phyloP scores from a whole-genome alignment of 2,113 vertebrate genomes.

The Mixornis gularis region DNA sequence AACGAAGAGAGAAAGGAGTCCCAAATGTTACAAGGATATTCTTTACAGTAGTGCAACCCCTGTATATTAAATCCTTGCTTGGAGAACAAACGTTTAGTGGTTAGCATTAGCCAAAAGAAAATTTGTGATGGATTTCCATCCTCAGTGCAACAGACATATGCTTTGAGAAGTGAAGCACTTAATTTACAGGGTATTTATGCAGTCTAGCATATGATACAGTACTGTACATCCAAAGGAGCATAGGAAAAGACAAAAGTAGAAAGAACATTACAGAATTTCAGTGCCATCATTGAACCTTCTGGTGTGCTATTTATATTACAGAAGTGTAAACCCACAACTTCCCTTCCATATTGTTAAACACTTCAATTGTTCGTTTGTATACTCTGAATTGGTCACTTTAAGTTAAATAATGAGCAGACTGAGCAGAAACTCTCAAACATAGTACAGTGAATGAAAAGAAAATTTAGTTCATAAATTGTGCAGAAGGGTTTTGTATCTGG shows the following conservation, averaged over 20 bases:
- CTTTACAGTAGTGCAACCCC: conserved; percentile 72
- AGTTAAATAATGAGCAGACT: conserved; percentile 51
- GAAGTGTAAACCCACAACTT: conserved; percentile 56
- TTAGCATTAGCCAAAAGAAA: conserved; percentile 75
- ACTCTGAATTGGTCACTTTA: conserved; percentile 33
- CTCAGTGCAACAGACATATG: conserved; percentile 80
- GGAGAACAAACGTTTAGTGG: conserved; percentile 51
- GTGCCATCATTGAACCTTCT: conserved; percentile 58
- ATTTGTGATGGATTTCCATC: conserved; percentile 73
- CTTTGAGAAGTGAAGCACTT: conserved; percentile 74
- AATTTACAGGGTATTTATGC: conserved; percentile 75
- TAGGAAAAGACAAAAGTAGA: conserved; percentile 78
- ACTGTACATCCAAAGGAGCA: conserved; percentile 75
- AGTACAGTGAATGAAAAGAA: conserved; percentile 40
- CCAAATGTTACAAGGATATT: conserved; percentile 70
- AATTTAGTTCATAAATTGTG: conserved; percentile 66
- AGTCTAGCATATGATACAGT: conserved; percentile 75
- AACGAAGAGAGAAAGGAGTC: conserved; percentile 68
- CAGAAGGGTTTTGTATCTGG: conserved; percentile 50
- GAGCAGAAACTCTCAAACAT: conserved; percentile 55
- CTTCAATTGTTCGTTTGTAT: conserved; percentile 25
- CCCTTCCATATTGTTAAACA: conserved; percentile 23
- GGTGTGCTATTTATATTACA: conserved; percentile 64
- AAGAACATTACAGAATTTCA: conserved; percentile 75
- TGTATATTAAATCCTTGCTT: conserved; percentile 69